Evolutionary conservation across 2,888 invertebrate genomes (phyloP).

Genomic region (Trimorus sp.): DNA sequence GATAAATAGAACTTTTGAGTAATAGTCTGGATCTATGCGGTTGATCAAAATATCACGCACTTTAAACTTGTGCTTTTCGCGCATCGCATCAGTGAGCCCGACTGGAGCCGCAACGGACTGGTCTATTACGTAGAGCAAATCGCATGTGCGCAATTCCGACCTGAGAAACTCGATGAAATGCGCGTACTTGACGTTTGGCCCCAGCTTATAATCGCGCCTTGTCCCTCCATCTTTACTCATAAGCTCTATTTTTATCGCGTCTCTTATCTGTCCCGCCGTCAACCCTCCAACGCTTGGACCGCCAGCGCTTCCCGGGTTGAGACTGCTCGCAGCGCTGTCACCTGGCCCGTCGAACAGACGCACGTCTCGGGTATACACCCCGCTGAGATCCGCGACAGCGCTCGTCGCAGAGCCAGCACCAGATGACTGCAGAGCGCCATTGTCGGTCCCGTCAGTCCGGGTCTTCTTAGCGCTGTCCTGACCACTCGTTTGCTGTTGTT

Average conservation of each 20-base stretch:
- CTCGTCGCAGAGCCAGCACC: too few relatives aligned
- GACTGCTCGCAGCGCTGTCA: too few relatives aligned
- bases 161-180: constrained; percentile 63
- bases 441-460: too few relatives aligned
- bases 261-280: neutral
- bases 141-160: constrained; percentile 58
- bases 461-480: neutral
- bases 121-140: constrained; percentile 63
- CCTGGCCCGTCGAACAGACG: too few relatives aligned
- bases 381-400: too few relatives aligned
- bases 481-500: neutral
- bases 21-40: constrained; percentile 56
- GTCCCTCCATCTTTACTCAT: constrained; percentile 10
- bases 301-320: neutral
- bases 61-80: constrained; percentile 57
- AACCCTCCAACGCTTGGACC: neutral
- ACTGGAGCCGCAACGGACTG: constrained; percentile 30
- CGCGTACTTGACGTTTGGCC: constrained; percentile 50
- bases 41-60: constrained; percentile 43
- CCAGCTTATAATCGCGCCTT: constrained; percentile 63
- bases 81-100: constrained; percentile 38
- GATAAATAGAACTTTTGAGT: constrained; percentile 49
- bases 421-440: too few relatives aligned
- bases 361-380: too few relatives aligned
- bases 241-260: neutral